Conservation (phyloP, 2,888 invertebrate species). For the Colletes collaris region DNA sequence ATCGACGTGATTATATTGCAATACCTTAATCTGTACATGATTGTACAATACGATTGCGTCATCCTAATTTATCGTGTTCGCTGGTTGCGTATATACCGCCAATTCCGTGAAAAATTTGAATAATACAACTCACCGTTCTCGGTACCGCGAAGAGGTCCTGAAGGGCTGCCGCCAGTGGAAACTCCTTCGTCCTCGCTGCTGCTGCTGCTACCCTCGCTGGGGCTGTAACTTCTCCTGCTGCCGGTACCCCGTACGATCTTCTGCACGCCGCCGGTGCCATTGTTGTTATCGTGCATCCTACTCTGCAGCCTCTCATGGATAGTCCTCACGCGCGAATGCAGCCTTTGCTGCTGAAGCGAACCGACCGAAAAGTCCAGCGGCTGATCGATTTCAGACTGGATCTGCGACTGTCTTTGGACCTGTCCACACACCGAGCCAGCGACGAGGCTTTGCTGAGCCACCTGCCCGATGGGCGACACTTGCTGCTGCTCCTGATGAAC, state of each 20-base stretch:
- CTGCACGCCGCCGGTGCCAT: slow-evolving; percentile 70
- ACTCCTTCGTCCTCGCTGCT: slow-evolving; percentile 82
- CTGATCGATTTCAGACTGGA: slow-evolving; percentile 84
- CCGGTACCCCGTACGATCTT: slow-evolving; percentile 71
- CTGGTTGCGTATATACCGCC: not conserved
- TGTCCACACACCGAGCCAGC: slow-evolving; percentile 84
- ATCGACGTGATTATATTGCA: not conserved
- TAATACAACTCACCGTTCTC: slow-evolving; percentile 77
- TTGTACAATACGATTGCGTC: slow-evolving; percentile 41
- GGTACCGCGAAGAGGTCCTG: slow-evolving; percentile 78
- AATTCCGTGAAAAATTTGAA: slow-evolving; percentile 7
- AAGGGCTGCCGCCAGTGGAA: slow-evolving; percentile 80
- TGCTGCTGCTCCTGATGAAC: slow-evolving; percentile 79
- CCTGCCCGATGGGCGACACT: slow-evolving; percentile 59
- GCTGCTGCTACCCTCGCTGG: slow-evolving; percentile 80
- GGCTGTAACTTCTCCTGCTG: slow-evolving; percentile 79
- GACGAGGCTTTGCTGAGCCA: slow-evolving; percentile 84
- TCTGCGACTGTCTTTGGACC: slow-evolving; percentile 81
- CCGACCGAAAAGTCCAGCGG: slow-evolving; percentile 91
- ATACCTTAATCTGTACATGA: slow-evolving; percentile 7
- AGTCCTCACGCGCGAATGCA: slow-evolving; percentile 74
- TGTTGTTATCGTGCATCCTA: slow-evolving; percentile 78
- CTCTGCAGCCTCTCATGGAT: slow-evolving; percentile 75
- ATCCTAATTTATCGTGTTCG: slow-evolving; percentile 25
- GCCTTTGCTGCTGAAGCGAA: slow-evolving; percentile 83